Evolutionary conservation across 2,113 vertebrate species (phyloP).

Genomic region (Eidolon helvum): DNA sequence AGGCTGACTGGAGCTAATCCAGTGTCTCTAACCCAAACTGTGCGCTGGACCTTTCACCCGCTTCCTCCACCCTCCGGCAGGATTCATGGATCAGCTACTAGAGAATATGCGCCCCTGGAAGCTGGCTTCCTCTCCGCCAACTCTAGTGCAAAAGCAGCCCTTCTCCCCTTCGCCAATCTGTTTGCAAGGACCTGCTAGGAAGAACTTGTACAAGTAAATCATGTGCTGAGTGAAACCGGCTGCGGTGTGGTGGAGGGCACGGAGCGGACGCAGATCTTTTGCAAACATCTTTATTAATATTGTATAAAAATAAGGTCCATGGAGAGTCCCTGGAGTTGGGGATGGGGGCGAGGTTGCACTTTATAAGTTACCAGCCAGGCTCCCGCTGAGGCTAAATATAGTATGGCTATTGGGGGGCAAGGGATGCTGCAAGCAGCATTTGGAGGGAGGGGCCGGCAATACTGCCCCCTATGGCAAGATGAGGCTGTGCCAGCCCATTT

Average conservation of each 20-base stretch:
- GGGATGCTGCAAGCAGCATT: conserved; percentile 28
- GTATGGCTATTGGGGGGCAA: conserved; percentile 36
- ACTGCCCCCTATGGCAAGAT: background rate
- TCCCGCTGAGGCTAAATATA: conserved; percentile 55
- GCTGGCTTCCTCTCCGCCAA: background rate
- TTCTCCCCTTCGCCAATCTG: conserved; percentile 10
- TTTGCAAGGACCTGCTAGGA: background rate
- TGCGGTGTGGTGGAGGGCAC: background rate
- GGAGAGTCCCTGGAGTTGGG: conserved; percentile 23
- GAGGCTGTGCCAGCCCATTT: background rate
- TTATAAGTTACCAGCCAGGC: conserved; percentile 67
- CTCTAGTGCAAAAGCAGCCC: conserved; percentile 25
- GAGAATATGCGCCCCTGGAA: background rate
- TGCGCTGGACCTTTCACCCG: background rate
- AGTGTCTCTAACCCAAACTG: background rate
- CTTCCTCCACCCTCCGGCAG: background rate
- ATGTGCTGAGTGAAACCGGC: background rate
- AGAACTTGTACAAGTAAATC: conserved; percentile 37
- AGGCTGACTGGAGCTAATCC: background rate
- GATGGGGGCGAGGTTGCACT: background rate
- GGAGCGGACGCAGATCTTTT: background rate
- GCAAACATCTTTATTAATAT: conserved; percentile 78
- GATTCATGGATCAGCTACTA: background rate
- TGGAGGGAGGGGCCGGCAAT: background rate
- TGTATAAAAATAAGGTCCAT: conserved; percentile 76